A percentile compares a stretch with the other conserved stretches of the same genome.
Evolutionary conservation across 2,113 vertebrate genomes (phyloP).

Genomic region (Arvicanthis niloticus): DNA sequence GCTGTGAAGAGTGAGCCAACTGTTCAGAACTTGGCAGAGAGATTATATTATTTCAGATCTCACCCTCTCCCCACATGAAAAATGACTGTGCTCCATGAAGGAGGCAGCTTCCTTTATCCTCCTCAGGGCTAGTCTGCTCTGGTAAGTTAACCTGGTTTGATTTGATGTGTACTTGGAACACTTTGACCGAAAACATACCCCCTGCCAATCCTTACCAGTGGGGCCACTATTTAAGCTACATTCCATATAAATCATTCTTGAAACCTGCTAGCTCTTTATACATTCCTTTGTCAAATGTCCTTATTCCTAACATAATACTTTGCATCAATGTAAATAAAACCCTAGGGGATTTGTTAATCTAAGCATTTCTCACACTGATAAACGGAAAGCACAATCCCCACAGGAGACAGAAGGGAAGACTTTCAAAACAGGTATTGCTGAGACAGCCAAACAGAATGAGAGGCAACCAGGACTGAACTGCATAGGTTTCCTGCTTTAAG

Average conservation of each 20-base stretch:
- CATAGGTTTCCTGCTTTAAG: neutral
- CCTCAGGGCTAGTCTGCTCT: neutral
- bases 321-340: constrained; percentile 9
- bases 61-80: neutral
- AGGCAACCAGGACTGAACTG: neutral
- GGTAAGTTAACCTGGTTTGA: neutral
- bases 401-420: neutral
- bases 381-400: neutral
- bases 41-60: constrained; percentile 42
- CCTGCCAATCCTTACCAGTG: neutral
- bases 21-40: constrained; percentile 29
- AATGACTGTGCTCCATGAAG: neutral
- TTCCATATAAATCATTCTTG: neutral
- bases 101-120: neutral
- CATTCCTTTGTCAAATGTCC: neutral
- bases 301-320: neutral
- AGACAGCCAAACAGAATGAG: neutral
- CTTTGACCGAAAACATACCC: neutral
- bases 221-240: neutral
- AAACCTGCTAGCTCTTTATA: neutral
- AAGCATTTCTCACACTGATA: constrained; percentile 31
- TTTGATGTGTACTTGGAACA: neutral
- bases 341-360: neutral
- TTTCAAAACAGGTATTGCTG: neutral
- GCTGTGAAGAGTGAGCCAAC: constrained; percentile 53